Evolutionary conservation across 2,113 vertebrate genomes (phyloP), one percentile per base, ranked within the genome.

Genomic region (Polypterus senegalus): DNA sequence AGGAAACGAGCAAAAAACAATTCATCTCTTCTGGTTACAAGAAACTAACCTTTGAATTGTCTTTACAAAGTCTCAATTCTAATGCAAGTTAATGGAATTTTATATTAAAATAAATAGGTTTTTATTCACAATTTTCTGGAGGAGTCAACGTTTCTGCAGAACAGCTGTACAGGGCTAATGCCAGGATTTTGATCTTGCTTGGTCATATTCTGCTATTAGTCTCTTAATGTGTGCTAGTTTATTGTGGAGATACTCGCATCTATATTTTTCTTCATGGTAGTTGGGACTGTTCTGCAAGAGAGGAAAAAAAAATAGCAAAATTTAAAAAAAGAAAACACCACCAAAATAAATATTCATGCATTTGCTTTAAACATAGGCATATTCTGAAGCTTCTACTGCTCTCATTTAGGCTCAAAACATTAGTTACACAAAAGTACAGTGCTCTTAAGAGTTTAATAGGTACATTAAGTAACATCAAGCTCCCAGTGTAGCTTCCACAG

Each of bases 181-280:
- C 83, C 79, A 88, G 8, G 77, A 71, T 69, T 81, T 79, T 10
- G 68, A 77, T 73, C 81, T 81, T 67, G 68, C 78, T 77, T 89
- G 79, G 81, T 93, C 90, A 69, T 84, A 92, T 73, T 93, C 88
- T 62, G 76, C 72, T 75, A 92, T 88, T 5, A 91, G 87, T 67
- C 83, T 83, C 77, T 93, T 94, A 74, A 92, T 94, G 76, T 94
- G 89, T 68, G 87, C 85, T 79, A 96, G 73, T 75, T 95, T 97
- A 75, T 86, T 89, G 81, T 91, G 90, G 75, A 97, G 86, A 75
- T 93, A 93, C 75, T 91, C 83, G 56, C 86, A 94, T 77, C 89
- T 88, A 51, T 79, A 81, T 60, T 94, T 96, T 77, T 89, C 85
- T 70, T 85, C 80, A 7, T 84, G 79, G 75, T 90, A 92, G 79